Conservation (phyloP, 2,113 vertebrate genomes). For the Spheniscus mendiculus region DNA sequence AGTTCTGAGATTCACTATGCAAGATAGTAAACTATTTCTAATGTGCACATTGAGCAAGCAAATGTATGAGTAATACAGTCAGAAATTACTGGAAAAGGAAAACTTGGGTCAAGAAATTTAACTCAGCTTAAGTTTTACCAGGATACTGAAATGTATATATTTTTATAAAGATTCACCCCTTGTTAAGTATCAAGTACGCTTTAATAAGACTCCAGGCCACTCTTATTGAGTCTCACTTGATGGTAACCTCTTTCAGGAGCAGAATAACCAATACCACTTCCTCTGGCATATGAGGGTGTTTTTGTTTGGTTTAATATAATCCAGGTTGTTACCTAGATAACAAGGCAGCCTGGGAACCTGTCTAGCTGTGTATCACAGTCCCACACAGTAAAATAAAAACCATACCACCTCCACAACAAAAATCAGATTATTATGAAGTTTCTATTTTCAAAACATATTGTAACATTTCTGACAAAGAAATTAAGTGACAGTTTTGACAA, state of each 20-base stretch:
- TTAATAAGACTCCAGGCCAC: neutral
- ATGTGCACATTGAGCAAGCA: neutral
- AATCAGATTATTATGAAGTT: neutral
- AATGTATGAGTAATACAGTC: neutral
- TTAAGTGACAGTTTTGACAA: neutral
- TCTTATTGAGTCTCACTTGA: neutral
- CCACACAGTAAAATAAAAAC: neutral
- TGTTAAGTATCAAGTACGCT: neutral
- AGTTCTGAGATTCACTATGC: neutral
- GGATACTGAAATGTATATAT: neutral
- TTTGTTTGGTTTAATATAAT: neutral
- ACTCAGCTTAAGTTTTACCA: neutral
- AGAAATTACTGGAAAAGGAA: neutral
- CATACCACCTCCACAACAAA: neutral
- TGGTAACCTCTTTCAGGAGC: neutral
- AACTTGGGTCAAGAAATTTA: neutral
- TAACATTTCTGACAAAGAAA: neutral
- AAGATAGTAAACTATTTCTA: neutral
- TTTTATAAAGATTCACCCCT: neutral
- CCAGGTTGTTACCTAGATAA: neutral
- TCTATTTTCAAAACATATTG: neutral
- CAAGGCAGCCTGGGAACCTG: neutral
- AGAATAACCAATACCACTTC: neutral
- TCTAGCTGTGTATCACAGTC: neutral
- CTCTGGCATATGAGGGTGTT: rapidly evolving